phyloP scores from a whole-genome alignment of 2,888 invertebrate genomes.

The Papilio elwesi region DNA sequence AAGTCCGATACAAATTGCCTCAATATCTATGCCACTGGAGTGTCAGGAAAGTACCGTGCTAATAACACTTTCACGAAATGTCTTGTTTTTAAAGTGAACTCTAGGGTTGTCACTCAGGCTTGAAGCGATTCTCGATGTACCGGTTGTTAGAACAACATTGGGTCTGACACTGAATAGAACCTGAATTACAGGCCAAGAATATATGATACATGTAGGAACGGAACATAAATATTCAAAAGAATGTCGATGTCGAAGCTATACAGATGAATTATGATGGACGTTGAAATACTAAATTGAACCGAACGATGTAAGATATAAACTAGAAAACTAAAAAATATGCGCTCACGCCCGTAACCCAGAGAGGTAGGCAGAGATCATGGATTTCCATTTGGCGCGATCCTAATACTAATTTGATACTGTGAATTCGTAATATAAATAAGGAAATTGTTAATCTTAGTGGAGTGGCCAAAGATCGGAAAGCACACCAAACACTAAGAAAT shows the following conservation, averaged over 20 bases:
- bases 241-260: background rate
- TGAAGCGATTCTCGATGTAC: background rate
- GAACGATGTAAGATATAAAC: too few relatives aligned
- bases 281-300: too few relatives aligned
- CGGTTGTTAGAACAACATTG: background rate
- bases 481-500: too few relatives aligned
- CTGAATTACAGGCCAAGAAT: background rate
- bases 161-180: background rate
- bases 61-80: slow-evolving; percentile 32
- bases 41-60: slow-evolving; percentile 15
- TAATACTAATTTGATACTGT: too few relatives aligned
- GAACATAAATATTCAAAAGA: background rate
- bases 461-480: too few relatives aligned
- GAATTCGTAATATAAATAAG: too few relatives aligned
- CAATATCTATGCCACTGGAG: slow-evolving; percentile 20
- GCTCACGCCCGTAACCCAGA: too few relatives aligned
- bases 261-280: background rate
- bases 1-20: slow-evolving; percentile 14
- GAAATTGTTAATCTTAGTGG: too few relatives aligned
- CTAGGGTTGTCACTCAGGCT: slow-evolving; percentile 7
- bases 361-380: too few relatives aligned
- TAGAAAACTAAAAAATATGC: too few relatives aligned
- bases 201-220: background rate
- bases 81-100: slow-evolving; percentile 18
- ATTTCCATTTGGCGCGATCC: too few relatives aligned